These are phyloP conservation scores for Helobdella robusta DNA, from an alignment of 2,888 invertebrate genomes.

Conservation along the genomic window DNA sequence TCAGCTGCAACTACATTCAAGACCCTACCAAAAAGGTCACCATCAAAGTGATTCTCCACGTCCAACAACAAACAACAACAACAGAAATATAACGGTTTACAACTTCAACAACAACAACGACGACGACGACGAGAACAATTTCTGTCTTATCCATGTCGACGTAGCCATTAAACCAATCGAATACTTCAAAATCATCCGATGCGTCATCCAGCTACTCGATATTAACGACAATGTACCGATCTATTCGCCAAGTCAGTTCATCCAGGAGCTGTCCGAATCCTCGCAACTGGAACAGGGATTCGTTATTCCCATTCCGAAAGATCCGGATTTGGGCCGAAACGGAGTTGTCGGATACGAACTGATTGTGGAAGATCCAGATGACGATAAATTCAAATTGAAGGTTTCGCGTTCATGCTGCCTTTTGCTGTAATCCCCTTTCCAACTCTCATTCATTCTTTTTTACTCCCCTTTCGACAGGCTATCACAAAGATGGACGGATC, in stretches of 20 bases:
- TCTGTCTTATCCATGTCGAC: constrained; percentile 30
- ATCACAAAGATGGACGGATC: constrained; percentile 29
- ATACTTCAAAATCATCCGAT: constrained; percentile 27
- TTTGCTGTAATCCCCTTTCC: no score
- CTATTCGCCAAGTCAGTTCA: constrained; percentile 27
- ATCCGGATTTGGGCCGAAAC: constrained; percentile 26
- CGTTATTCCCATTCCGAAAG: constrained; percentile 30
- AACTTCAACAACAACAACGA: neutral
- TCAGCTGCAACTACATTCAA: no score
- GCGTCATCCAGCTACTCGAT: constrained; percentile 30
- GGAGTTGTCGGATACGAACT: constrained; percentile 29
- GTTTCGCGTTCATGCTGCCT: neutral
- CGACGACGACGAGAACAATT: neutral
- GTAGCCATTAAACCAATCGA: constrained; percentile 29
- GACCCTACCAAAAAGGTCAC: no score
- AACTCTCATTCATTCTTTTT: no score
- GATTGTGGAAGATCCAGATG: constrained; percentile 22
- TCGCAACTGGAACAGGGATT: constrained; percentile 29
- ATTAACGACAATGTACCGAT: constrained; percentile 33
- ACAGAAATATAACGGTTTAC: neutral
- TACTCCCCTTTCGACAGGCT: neutral
- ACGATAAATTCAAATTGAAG: constrained; percentile 20
- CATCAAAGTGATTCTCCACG: no score
- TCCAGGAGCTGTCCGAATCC: constrained; percentile 30
- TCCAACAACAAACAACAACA: no score